phyloP scores from a whole-genome alignment of 2,797 vertebrate genomes.

The Gouania willdenowi region DNA sequence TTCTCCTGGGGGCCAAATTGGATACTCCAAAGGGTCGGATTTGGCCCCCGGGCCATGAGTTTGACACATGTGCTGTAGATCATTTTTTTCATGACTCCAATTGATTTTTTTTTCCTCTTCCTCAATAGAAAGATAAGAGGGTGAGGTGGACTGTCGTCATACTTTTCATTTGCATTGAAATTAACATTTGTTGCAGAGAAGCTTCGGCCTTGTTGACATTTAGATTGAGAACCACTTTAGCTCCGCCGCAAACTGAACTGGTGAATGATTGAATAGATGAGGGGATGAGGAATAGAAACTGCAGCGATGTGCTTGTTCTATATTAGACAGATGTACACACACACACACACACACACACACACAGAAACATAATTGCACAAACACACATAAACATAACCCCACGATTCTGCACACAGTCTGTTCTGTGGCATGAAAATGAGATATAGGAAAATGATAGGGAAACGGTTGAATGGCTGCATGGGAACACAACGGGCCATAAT shows the following conservation, averaged over 20 bases:
- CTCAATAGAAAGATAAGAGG: slow-evolving; percentile 48
- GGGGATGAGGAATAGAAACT: slow-evolving; percentile 27
- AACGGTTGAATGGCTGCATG: slow-evolving; percentile 38
- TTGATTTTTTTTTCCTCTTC: slow-evolving; percentile 56
- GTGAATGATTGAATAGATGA: slow-evolving; percentile 35
- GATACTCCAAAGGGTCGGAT: too few species aligned
- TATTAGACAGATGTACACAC: slow-evolving; percentile 7
- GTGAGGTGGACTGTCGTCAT: slow-evolving; percentile 40
- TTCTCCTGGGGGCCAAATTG: too few species aligned
- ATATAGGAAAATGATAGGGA: slow-evolving; percentile 58
- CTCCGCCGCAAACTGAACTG: slow-evolving; percentile 30
- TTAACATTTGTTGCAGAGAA: slow-evolving; percentile 37
- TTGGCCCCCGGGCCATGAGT: too few species aligned
- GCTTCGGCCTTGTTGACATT: slow-evolving; percentile 30
- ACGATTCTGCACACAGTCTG: slow-evolving; percentile 34
- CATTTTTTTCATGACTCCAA: slow-evolving; percentile 48
- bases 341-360: slow-evolving; percentile 6
- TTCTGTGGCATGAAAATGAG: slow-evolving; percentile 53
- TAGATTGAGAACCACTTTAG: slow-evolving; percentile 51
- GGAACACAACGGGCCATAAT: slow-evolving; percentile 52
- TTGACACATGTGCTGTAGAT: too few species aligned
- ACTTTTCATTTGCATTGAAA: slow-evolving; percentile 63
- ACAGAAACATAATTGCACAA: slow-evolving; percentile 12
- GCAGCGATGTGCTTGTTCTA: slow-evolving; percentile 29
- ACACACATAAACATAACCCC: slow-evolving; percentile 51